These are phyloP conservation scores for Varanus salvator DNA, from an alignment of 2,113 vertebrate genomes.

Conservation along the genomic window DNA sequence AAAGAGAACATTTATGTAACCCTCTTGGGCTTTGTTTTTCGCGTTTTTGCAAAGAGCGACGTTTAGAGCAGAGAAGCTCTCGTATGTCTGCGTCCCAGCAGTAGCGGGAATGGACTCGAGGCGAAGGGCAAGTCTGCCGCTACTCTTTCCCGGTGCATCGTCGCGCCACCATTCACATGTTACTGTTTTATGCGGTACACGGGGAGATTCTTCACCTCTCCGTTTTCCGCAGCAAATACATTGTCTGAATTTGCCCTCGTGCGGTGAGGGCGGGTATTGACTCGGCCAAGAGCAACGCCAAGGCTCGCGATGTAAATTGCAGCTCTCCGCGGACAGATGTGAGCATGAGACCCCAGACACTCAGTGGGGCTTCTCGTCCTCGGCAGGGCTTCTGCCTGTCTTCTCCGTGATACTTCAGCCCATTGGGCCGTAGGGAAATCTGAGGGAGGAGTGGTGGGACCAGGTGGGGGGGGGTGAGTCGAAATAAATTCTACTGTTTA, in stretches of 20 bases:
- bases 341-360: background rate
- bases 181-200: background rate
- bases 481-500: no score
- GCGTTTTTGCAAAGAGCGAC: slow-evolving; percentile 40
- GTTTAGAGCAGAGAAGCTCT: slow-evolving; percentile 36
- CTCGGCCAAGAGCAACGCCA: background rate
- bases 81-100: slow-evolving; percentile 49
- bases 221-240: no score
- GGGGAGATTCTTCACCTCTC: background rate
- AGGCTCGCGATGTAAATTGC: background rate
- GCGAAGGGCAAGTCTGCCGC: background rate
- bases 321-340: background rate
- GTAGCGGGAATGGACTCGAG: slow-evolving; percentile 52
- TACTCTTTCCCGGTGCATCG: background rate
- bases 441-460: no score
- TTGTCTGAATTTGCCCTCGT: background rate
- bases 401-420: no score
- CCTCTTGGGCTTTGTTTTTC: slow-evolving; percentile 35
- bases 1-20: background rate
- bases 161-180: background rate
- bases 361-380: no score
- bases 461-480: no score
- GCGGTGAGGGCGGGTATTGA: background rate
- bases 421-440: no score
- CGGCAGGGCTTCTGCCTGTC: no score